A percentile compares a stretch with the other conserved stretches of the same genome.
Conservation (phyloP, 2,113 vertebrate species). For the Trinectes maculatus region DNA sequence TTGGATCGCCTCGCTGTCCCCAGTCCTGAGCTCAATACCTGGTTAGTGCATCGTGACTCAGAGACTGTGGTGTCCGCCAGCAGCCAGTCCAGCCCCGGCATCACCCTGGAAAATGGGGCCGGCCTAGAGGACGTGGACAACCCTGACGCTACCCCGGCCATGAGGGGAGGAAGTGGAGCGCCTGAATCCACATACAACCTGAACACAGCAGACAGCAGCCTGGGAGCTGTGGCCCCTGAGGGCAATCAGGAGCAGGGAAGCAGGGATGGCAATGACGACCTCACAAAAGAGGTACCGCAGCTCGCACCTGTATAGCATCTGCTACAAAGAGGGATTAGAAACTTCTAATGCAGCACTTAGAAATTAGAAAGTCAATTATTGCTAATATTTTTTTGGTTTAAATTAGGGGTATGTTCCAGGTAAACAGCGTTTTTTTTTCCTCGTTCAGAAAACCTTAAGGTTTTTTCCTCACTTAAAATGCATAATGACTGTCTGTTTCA, state of each 20-base stretch:
- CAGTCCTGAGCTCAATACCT: conserved; percentile 91
- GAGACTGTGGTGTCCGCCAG: conserved; percentile 89
- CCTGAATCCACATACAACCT: conserved; percentile 89
- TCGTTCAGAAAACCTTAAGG: too few species aligned
- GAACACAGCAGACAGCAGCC: conserved; percentile 86
- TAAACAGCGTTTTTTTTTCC: too few species aligned
- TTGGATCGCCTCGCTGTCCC: conserved; percentile 94
- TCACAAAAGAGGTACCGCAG: conserved; percentile 94
- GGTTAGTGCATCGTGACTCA: conserved; percentile 95
- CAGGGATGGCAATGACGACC: conserved; percentile 81
- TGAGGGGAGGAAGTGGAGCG: conserved; percentile 86
- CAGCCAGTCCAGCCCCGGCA: conserved; percentile 85
- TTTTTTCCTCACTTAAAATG: too few species aligned
- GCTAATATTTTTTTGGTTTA: too few species aligned
- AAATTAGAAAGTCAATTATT: too few species aligned
- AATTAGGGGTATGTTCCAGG: too few species aligned
- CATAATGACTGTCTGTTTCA: too few species aligned
- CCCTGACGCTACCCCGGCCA: conserved; percentile 84
- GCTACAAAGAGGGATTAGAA: too few species aligned
- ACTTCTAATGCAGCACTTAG: too few species aligned
- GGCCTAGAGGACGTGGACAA: conserved; percentile 88
- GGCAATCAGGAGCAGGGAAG: conserved; percentile 82
- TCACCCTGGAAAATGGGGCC: conserved; percentile 87
- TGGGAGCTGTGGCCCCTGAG: conserved; percentile 92
- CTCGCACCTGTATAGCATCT: background rate